A percentile compares a stretch with the other conserved stretches of the same genome.
These are phyloP conservation scores for Diogma glabrata DNA, from an alignment of 2,888 invertebrate genomes.

Conservation along the genomic window DNA sequence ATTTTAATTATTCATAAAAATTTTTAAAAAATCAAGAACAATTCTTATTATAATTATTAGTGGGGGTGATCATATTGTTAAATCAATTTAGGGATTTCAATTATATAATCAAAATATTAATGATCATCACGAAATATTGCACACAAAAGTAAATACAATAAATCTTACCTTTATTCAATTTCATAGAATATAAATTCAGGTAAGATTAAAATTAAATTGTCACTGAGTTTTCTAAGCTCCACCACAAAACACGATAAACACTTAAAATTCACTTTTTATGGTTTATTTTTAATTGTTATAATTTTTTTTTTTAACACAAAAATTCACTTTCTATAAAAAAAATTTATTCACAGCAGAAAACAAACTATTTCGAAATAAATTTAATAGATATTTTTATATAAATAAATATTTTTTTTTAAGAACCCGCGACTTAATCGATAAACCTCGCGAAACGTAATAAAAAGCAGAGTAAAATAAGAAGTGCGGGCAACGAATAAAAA, in stretches of 20 bases:
- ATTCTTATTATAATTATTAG: too few species aligned
- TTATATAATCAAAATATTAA: neutral
- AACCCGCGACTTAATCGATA: slow-evolving; percentile 11
- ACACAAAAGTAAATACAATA: neutral
- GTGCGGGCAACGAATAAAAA: slow-evolving; percentile 8
- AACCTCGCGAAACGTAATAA: slow-evolving; percentile 13
- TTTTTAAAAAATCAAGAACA: too few species aligned
- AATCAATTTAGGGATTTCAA: slow-evolving; percentile 7
- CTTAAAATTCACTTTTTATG: neutral
- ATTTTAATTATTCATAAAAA: too few species aligned
- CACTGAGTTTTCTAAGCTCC: slow-evolving; percentile 2
- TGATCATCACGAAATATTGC: slow-evolving; percentile 6
- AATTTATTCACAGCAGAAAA: too few species aligned
- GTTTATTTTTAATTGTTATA: neutral
- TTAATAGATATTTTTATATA: neutral
- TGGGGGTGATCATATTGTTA: slow-evolving; percentile 1
- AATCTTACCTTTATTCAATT: slow-evolving; percentile 4
- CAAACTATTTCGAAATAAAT: neutral
- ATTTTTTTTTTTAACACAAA: neutral
- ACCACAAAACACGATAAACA: neutral
- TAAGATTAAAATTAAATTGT: neutral
- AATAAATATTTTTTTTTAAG: neutral
- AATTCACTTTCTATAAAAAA: slow-evolving; percentile 8
- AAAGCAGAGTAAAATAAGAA: slow-evolving; percentile 10
- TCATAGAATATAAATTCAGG: neutral